A percentile compares a stretch with the other conserved stretches of the same genome.
These are phyloP conservation scores for Pyralis farinalis DNA, from an alignment of 2,888 invertebrate species.

Conservation along the genomic window DNA sequence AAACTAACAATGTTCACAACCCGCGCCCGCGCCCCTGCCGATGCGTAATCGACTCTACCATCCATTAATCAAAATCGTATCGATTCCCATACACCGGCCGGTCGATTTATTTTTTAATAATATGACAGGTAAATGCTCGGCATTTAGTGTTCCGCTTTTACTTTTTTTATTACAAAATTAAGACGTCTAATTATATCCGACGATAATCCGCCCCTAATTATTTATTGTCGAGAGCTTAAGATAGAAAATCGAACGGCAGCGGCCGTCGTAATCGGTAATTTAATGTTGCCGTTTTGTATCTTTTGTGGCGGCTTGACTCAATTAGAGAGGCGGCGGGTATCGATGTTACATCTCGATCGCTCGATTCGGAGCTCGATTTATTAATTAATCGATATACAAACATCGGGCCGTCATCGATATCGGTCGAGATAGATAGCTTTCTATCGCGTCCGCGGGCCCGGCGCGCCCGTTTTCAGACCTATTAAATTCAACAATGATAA, in stretches of 20 bases:
- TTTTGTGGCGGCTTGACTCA: slow-evolving; percentile 74
- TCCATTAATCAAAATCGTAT: slow-evolving; percentile 73
- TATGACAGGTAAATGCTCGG: slow-evolving; percentile 77
- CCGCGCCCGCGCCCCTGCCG: slow-evolving; percentile 51
- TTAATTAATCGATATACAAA: slow-evolving; percentile 81
- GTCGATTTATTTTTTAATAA: slow-evolving; percentile 72
- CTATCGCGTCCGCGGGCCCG: slow-evolving; percentile 18
- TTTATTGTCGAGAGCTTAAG: slow-evolving; percentile 15
- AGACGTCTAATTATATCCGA: slow-evolving; percentile 6
- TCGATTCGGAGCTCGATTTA: slow-evolving; percentile 72
- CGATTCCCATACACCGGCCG: slow-evolving; percentile 61
- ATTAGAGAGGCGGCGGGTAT: slow-evolving; percentile 76
- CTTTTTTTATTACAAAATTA: slow-evolving; percentile 33
- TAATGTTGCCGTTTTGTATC: slow-evolving; percentile 45
- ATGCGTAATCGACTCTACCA: slow-evolving; percentile 65
- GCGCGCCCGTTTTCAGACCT: slow-evolving; percentile 24
- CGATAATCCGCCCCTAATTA: background rate
- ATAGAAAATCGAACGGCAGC: slow-evolving; percentile 17
- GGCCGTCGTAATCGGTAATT: slow-evolving; percentile 12
- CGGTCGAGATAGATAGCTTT: slow-evolving; percentile 56
- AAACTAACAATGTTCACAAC: slow-evolving; percentile 23
- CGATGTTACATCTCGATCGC: slow-evolving; percentile 63
- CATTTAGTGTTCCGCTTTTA: slow-evolving; percentile 67
- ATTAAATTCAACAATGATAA: slow-evolving; percentile 25
- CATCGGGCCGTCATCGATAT: slow-evolving; percentile 73